These are phyloP conservation scores for Antidorcas marsupialis DNA, from an alignment of 2,113 vertebrate species.

Conservation along the genomic window DNA sequence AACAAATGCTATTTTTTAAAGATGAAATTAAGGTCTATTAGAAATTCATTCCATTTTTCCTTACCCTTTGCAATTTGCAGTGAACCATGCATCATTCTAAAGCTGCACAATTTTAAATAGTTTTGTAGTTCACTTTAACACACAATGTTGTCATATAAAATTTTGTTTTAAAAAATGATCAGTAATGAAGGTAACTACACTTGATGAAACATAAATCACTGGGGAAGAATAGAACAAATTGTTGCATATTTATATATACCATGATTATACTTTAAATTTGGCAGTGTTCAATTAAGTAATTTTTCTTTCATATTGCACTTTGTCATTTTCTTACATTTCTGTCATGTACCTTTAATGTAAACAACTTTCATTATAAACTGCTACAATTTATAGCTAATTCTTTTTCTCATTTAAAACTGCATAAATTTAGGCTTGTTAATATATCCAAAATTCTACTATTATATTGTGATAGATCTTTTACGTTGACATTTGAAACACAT, in stretches of 20 bases:
- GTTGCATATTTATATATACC: neutral
- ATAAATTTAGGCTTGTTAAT: neutral
- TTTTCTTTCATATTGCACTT: neutral
- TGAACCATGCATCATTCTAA: neutral
- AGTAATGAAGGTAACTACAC: neutral
- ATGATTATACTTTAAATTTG: neutral
- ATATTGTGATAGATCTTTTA: neutral
- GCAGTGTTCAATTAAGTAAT: neutral
- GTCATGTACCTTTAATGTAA: neutral
- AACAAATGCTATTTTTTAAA: slow-evolving; percentile 23
- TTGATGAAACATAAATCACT: neutral
- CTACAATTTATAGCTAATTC: neutral
- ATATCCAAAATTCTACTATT: neutral
- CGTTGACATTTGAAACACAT: neutral
- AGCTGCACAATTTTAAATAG: neutral
- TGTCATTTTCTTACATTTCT: neutral
- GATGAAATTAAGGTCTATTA: slow-evolving; percentile 18
- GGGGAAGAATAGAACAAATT: neutral
- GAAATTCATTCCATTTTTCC: neutral
- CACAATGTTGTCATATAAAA: neutral
- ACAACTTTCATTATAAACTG: neutral
- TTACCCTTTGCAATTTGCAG: slow-evolving; percentile 8
- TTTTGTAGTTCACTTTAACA: neutral
- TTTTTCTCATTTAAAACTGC: neutral
- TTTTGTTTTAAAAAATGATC: neutral